phyloP scores from a whole-genome alignment of 2,113 vertebrate genomes.

The Galeopterus variegatus region DNA sequence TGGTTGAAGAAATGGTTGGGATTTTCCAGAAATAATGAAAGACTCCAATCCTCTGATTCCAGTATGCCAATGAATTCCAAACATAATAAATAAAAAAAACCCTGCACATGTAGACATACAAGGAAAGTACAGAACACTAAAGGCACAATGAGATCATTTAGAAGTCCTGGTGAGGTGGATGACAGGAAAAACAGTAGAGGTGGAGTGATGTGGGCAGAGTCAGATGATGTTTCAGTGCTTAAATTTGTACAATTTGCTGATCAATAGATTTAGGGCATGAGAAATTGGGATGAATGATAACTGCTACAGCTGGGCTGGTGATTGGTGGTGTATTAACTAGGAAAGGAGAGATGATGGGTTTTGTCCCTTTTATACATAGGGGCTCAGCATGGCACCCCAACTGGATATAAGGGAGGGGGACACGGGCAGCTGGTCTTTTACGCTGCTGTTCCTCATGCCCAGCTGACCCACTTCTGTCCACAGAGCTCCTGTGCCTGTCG shows the following conservation, averaged over 20 bases:
- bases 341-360: neutral
- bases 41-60: neutral
- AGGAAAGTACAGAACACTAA: neutral
- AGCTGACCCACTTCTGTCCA: neutral
- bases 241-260: neutral
- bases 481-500: neutral
- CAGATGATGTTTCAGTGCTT: neutral
- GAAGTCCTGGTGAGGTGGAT: neutral
- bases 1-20: neutral
- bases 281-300: neutral
- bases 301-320: neutral
- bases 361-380: neutral
- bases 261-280: neutral
- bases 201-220: too few species aligned
- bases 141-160: neutral
- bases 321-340: neutral
- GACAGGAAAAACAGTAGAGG: neutral
- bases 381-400: neutral
- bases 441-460: neutral
- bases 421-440: neutral
- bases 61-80: neutral
- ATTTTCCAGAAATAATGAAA: conserved; percentile 12
- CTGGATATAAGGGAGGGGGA: neutral
- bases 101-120: neutral
- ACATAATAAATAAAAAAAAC: conserved; percentile 4